These are phyloP conservation scores for Zeugodacus cucurbitae DNA, from an alignment of 1,140 invertebrate species.

Conservation along the genomic window DNA sequence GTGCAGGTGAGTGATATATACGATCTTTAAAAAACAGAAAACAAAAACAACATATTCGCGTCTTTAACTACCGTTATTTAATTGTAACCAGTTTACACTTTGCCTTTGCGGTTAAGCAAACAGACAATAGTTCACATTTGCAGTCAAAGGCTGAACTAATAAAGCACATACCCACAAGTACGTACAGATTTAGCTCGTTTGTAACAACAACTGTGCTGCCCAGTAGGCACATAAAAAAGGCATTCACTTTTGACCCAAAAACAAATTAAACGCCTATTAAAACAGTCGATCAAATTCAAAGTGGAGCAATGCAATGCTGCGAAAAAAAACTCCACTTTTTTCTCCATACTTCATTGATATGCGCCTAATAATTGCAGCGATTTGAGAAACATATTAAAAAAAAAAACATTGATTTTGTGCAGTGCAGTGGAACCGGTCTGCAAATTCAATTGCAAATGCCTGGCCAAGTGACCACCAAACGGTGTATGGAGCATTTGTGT, in stretches of 20 bases:
- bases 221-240: neutral
- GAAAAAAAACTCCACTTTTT: neutral
- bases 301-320: neutral
- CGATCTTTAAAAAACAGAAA: neutral
- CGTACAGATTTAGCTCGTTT: neutral
- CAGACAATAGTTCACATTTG: neutral
- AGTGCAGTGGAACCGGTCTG: conserved; percentile 31
- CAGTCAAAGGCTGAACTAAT: too few species aligned
- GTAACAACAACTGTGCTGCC: neutral
- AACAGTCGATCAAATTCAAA: neutral
- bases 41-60: too few species aligned
- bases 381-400: neutral
- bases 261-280: conserved; percentile 36
- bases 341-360: neutral
- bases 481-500: neutral
- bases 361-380: neutral
- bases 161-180: neutral
- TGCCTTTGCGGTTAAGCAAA: neutral
- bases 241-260: conserved; percentile 66
- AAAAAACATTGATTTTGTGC: neutral
- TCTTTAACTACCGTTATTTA: too few species aligned
- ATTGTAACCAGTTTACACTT: neutral
- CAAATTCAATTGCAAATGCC: conserved; percentile 2
- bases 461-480: conserved; percentile 30
- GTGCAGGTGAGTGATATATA: conserved; percentile 52